Conservation (phyloP, 2,888 invertebrate species). For the Coelopa pilipes region DNA sequence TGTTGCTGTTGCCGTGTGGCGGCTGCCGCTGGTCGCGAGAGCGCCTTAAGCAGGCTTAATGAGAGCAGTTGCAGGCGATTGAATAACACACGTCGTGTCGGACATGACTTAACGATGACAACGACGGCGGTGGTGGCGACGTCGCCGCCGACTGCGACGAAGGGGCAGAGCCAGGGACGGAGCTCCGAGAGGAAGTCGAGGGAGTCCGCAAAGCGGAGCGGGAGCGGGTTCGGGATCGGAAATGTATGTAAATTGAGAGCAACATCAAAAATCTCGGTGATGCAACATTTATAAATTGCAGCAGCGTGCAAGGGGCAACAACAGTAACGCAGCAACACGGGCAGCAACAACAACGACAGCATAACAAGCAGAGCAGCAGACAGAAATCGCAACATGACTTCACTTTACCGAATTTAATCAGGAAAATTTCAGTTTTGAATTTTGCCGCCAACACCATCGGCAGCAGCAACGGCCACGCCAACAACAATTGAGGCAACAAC, state of each 20-base stretch:
- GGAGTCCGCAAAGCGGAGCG: too few species aligned
- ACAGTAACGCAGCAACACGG: neutral
- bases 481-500: too few species aligned
- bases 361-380: neutral
- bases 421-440: too few species aligned
- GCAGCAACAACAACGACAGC: slow-evolving; percentile 7
- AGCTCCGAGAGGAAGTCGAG: too few species aligned
- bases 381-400: too few species aligned
- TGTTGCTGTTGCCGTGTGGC: slow-evolving; percentile 8
- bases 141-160: too few species aligned
- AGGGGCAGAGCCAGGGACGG: too few species aligned
- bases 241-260: neutral
- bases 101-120: neutral
- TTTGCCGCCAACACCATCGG: neutral
- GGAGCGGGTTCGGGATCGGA: too few species aligned
- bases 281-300: slow-evolving; percentile 23
- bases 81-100: slow-evolving; percentile 2
- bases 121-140: too few species aligned
- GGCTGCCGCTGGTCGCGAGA: neutral
- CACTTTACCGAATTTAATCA: too few species aligned
- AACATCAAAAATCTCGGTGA: slow-evolving; percentile 13
- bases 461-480: neutral
- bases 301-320: neutral
- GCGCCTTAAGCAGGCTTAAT: slow-evolving; percentile 20
- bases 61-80: slow-evolving; percentile 12